Evolutionary conservation across 2,113 vertebrate species (phyloP).

Genomic region (Platysteira castanea): DNA sequence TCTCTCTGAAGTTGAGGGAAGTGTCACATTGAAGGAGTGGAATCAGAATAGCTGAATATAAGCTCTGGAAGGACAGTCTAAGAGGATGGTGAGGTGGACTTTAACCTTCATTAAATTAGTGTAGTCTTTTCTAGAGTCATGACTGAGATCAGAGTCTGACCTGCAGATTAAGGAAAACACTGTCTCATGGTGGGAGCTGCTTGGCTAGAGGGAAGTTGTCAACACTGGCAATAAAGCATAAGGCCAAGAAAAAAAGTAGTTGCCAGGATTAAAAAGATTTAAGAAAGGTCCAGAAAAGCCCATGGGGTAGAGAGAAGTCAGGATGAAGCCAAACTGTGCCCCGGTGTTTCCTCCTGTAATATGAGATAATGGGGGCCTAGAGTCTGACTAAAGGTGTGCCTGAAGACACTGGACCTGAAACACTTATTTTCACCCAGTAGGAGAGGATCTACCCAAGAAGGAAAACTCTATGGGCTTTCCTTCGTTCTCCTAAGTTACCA

Average conservation of each 20-base stretch:
- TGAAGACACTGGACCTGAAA: neutral
- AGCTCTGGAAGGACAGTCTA: neutral
- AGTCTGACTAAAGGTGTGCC: neutral
- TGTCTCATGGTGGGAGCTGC: rapidly evolving
- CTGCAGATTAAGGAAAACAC: neutral
- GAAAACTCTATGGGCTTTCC: neutral
- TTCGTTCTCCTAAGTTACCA: neutral
- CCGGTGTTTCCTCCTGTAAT: neutral
- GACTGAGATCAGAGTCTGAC: neutral
- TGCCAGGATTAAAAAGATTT: neutral
- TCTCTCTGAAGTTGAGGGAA: neutral
- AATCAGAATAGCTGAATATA: neutral
- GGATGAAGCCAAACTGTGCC: neutral
- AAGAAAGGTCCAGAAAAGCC: neutral
- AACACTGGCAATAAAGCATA: neutral
- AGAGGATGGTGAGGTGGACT: neutral
- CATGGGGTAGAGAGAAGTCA: neutral
- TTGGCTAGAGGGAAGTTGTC: neutral
- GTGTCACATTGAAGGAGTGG: neutral
- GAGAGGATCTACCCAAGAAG: neutral
- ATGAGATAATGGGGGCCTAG: neutral
- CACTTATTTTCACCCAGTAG: neutral
- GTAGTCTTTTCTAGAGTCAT: neutral
- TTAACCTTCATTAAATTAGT: neutral
- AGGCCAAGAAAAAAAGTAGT: neutral